These are phyloP conservation scores for Cabera pusaria DNA, from an alignment of 2,888 invertebrate species.

Conservation along the genomic window DNA sequence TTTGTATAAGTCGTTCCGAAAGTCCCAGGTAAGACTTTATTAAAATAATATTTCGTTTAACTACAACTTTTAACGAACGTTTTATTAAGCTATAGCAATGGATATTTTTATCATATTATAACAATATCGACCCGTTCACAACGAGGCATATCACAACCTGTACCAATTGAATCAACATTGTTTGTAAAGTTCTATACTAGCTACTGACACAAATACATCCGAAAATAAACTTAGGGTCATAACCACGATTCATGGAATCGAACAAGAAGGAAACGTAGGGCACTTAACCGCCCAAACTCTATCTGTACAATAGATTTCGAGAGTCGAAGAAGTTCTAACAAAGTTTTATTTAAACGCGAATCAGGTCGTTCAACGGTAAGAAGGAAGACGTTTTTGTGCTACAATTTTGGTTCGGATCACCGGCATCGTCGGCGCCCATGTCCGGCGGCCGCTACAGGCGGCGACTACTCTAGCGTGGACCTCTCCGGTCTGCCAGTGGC, in stretches of 20 bases:
- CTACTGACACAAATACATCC: conserved; percentile 80
- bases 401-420: conserved; percentile 58
- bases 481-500: conserved; percentile 43
- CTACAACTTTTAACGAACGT: conserved; percentile 80
- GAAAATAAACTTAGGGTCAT: conserved; percentile 80
- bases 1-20: conserved; percentile 77
- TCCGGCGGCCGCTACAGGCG: conserved; percentile 52
- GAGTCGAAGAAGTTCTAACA: conserved; percentile 76
- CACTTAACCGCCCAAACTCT: conserved; percentile 73
- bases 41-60: conserved; percentile 78
- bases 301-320: conserved; percentile 78
- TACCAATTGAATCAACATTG: conserved; percentile 83
- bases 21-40: conserved; percentile 73
- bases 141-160: conserved; percentile 83
- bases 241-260: conserved; percentile 82
- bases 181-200: conserved; percentile 83
- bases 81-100: conserved; percentile 81
- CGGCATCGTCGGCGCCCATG: conserved; percentile 39
- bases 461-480: conserved; percentile 63
- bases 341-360: conserved; percentile 75
- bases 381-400: conserved; percentile 83
- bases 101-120: conserved; percentile 78
- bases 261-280: conserved; percentile 77
- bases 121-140: conserved; percentile 83
- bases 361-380: conserved; percentile 78